These are phyloP conservation scores for Orthonychiurus folsomi DNA, from an alignment of 2,888 invertebrate genomes.

Conservation along the genomic window DNA sequence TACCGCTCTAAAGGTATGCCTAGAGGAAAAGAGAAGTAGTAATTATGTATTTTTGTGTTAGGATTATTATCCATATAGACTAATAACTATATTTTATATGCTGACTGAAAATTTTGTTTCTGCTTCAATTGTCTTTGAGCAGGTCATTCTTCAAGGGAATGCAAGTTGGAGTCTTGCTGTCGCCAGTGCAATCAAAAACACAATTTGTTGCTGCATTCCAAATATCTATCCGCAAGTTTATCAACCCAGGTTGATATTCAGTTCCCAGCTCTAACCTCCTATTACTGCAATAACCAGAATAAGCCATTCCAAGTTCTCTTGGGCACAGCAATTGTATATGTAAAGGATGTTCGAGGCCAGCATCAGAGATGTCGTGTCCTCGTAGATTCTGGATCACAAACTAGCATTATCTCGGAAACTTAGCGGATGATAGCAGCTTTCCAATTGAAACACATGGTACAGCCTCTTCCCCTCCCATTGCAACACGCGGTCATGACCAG, in stretches of 20 bases:
- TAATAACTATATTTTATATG: too few species aligned
- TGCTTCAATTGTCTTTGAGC: not conserved
- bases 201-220: not conserved
- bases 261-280: too few species aligned
- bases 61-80: too few species aligned
- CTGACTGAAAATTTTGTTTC: not conserved
- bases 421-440: too few species aligned
- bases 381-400: conserved; percentile 8
- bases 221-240: too few species aligned
- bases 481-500: conserved; percentile 38
- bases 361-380: conserved; percentile 5
- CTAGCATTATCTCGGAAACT: conserved; percentile 3
- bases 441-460: conserved; percentile 43
- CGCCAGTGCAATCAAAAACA: not conserved
- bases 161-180: not conserved
- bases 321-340: conserved; percentile 7
- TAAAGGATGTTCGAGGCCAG: not conserved
- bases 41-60: too few species aligned
- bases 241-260: too few species aligned
- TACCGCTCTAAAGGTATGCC: too few species aligned
- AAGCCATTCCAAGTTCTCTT: not conserved
- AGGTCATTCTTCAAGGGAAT: not conserved
- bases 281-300: too few species aligned
- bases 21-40: too few species aligned
- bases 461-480: conserved; percentile 40